These are phyloP conservation scores for Pristiophorus japonicus DNA, from an alignment of 2,113 vertebrate species.

Conservation along the genomic window DNA sequence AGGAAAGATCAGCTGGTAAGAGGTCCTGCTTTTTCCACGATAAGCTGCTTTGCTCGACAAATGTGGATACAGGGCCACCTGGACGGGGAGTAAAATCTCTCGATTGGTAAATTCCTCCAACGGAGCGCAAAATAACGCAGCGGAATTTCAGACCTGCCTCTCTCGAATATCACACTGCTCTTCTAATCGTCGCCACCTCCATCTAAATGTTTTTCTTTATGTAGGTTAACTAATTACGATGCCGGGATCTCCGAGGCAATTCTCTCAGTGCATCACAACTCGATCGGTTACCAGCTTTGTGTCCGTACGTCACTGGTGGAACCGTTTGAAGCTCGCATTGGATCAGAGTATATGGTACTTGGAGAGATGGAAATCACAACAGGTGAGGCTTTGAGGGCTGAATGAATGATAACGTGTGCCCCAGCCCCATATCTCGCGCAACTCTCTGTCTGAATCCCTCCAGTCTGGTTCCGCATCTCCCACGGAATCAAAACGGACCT, in stretches of 20 bases:
- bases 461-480: background rate
- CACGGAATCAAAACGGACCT: background rate
- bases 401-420: background rate
- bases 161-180: background rate
- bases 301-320: conserved; percentile 77
- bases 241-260: conserved; percentile 61
- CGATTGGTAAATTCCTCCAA: background rate
- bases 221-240: conserved; percentile 70
- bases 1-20: background rate
- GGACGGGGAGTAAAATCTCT: too few relatives aligned
- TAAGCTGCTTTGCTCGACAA: background rate
- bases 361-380: conserved; percentile 69
- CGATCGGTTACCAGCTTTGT: conserved; percentile 57
- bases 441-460: background rate
- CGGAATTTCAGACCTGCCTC: background rate
- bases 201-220: conserved; percentile 34
- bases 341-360: conserved; percentile 73
- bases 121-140: background rate
- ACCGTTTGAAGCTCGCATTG: conserved; percentile 74
- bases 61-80: background rate
- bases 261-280: conserved; percentile 59
- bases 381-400: conserved; percentile 38
- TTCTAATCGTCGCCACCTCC: background rate
- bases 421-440: background rate
- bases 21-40: background rate